phyloP scores from a whole-genome alignment of 2,113 vertebrate genomes.

The Dipodomys spectabilis region DNA sequence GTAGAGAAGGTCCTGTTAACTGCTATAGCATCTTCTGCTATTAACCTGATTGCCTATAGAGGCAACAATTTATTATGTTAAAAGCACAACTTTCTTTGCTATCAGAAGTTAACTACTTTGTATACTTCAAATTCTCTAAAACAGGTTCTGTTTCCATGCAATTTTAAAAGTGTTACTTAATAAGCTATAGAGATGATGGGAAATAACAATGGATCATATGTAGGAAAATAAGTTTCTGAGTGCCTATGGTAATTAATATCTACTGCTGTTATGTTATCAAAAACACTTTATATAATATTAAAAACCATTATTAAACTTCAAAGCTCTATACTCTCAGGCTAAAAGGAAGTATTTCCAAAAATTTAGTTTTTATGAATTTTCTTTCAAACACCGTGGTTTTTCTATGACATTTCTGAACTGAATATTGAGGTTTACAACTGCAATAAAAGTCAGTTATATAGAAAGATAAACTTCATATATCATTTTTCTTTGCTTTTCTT shows the following conservation, averaged over 20 bases:
- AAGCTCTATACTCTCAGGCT: slow-evolving; percentile 22
- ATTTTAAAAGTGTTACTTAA: slow-evolving; percentile 48
- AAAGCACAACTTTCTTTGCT: not conserved
- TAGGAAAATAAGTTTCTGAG: slow-evolving; percentile 9
- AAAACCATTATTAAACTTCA: slow-evolving; percentile 61
- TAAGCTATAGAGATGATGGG: slow-evolving; percentile 23
- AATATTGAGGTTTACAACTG: not conserved
- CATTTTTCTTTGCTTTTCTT: not conserved
- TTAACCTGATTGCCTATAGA: not conserved
- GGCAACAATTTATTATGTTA: not conserved
- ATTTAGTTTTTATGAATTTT: slow-evolving; percentile 60
- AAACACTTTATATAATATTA: slow-evolving; percentile 20
- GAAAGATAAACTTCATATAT: not conserved
- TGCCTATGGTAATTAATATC: slow-evolving; percentile 63
- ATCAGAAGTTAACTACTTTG: not conserved
- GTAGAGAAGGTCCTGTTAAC: not conserved
- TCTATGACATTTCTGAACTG: slow-evolving; percentile 22
- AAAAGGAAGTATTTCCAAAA: slow-evolving; percentile 44
- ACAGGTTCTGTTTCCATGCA: not conserved
- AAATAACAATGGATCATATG: not conserved
- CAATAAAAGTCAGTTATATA: not conserved
- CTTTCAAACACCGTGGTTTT: not conserved
- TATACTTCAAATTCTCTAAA: not conserved
- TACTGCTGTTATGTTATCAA: not conserved
- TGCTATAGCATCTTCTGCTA: not conserved